Evolutionary conservation across 1,140 invertebrate genomes (phyloP), one percentile per base, ranked within the genome.

Genomic region (Gonioctena quinquepunctata): DNA sequence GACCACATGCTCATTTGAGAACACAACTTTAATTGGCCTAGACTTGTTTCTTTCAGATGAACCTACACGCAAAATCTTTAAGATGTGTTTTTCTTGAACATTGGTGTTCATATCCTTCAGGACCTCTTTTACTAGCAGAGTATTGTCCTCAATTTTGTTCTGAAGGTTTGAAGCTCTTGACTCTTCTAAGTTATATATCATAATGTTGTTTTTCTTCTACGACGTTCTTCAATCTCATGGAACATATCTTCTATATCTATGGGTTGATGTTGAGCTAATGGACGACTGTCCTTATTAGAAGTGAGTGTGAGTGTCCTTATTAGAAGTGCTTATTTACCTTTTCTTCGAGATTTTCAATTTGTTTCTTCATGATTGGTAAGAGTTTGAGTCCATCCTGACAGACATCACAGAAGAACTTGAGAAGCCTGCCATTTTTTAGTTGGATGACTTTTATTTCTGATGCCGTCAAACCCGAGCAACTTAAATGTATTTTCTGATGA

Each of bases 241-340:
- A 42, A 7, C 33, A 42, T 42, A 42, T 42, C 33, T 42, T n/a
- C 6, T 7, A 42, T 7, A n/a, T 6, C 33, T 42, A n/a, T n/a
- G n/a, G n/a, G n/a, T n/a, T n/a, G n/a, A n/a, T n/a, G n/a, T n/a
- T n/a, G n/a, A n/a, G n/a, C n/a, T n/a, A n/a, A n/a, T n/a, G n/a
- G n/a, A n/a, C n/a, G n/a, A n/a, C n/a, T n/a, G n/a, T n/a, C n/a
- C 6, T 7, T 42, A 6, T n/a, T 42, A n/a, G n/a, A n/a, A 62
- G 70, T 71, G 75, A 6, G 6, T n/a, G n/a, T 42, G 33, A 42
- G 6, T 42, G 33, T 42, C 33, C n/a, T 42, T 42, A 42, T 42
- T 42, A 6, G 33, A 42, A n/a, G 33, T 42, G 33, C 33, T 21
- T 77, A 75, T 68, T 64, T 61, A 21, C 7, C 18, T 22, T 18